Evolutionary conservation across 2,113 vertebrate genomes (phyloP).

Genomic region (Orycteropus afer): DNA sequence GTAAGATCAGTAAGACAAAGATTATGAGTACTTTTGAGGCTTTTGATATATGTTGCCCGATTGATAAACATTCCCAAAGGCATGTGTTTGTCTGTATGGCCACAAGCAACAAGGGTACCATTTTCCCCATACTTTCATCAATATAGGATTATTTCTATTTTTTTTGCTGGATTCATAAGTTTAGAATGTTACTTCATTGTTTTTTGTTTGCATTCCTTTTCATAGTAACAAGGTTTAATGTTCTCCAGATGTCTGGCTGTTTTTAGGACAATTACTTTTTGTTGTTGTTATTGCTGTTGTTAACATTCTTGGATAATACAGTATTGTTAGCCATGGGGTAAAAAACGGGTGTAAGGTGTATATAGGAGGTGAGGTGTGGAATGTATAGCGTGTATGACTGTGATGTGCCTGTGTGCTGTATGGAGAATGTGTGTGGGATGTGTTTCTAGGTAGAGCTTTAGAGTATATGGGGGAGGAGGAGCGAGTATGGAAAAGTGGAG

Average conservation of each 20-base stretch:
- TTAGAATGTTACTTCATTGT: background rate
- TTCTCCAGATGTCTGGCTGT: conserved; percentile 12
- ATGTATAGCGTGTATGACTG: background rate
- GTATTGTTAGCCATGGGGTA: background rate
- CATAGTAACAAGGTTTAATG: background rate
- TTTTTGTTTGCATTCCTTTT: conserved; percentile 13
- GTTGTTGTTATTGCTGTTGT: background rate
- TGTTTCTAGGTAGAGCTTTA: background rate
- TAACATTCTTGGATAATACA: background rate
- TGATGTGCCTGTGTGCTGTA: accelerated
- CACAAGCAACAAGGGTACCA: background rate
- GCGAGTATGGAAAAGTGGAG: no score
- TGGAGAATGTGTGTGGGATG: background rate
- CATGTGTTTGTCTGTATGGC: background rate
- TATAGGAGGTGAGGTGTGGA: background rate
- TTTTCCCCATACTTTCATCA: background rate
- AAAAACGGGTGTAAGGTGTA: background rate
- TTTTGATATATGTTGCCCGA: background rate
- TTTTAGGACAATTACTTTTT: background rate
- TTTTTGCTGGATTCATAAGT: background rate
- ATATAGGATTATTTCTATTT: background rate
- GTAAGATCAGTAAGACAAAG: background rate
- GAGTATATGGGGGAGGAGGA: background rate
- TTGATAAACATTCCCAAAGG: background rate
- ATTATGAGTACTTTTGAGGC: background rate